phyloP scores from a whole-genome alignment of 1,140 invertebrate species.

The Platorchestia sp. region DNA sequence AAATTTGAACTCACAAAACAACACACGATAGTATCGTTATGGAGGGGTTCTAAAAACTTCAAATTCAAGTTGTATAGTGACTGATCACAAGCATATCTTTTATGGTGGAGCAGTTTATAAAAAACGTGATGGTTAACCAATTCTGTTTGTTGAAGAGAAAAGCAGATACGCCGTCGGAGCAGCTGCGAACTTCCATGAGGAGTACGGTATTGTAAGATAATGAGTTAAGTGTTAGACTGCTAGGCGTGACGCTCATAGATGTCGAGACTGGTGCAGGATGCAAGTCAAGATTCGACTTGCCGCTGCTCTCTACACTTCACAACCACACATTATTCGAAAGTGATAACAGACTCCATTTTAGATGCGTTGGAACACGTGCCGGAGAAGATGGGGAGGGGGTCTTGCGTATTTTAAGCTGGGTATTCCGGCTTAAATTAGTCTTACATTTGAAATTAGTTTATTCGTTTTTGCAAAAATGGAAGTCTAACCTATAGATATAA shows the following conservation, averaged over 20 bases:
- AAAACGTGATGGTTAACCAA: not conserved
- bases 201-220: not conserved
- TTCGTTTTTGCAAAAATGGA: not conserved
- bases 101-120: not conserved
- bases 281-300: not conserved
- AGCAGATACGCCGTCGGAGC: not conserved
- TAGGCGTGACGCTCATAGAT: not conserved
- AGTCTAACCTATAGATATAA: not conserved
- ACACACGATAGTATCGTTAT: not conserved
- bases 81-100: not conserved
- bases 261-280: not conserved
- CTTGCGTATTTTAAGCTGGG: not conserved
- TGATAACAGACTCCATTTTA: not conserved
- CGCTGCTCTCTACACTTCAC: not conserved
- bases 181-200: not conserved
- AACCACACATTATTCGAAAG: not conserved
- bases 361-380: not conserved
- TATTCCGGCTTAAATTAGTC: not conserved
- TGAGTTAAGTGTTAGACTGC: not conserved
- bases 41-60: not conserved
- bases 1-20: not conserved
- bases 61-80: not conserved
- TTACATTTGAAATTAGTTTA: not conserved
- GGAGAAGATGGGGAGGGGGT: not conserved
- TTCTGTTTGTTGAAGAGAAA: not conserved